These are phyloP conservation scores for Cynaeus angustus DNA, from an alignment of 2,888 invertebrate genomes.

Conservation along the genomic window DNA sequence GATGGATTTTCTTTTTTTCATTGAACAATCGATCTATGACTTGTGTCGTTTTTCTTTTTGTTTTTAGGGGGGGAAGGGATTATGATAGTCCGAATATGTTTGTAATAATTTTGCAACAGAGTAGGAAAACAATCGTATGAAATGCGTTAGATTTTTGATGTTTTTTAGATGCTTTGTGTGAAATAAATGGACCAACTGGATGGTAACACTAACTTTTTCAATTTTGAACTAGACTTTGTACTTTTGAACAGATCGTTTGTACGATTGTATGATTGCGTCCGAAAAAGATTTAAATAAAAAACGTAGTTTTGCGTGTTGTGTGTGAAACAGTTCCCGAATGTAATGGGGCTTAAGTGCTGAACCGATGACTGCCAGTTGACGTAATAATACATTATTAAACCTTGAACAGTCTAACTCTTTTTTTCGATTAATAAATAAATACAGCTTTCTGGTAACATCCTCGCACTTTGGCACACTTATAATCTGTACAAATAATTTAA, in stretches of 20 bases:
- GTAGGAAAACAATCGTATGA: constrained; percentile 49
- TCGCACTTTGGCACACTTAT: constrained; percentile 73
- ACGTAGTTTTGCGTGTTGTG: constrained; percentile 20
- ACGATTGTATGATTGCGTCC: constrained; percentile 62
- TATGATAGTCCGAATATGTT: constrained; percentile 41
- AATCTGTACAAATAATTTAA: constrained; percentile 73
- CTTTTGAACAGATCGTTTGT: constrained; percentile 59
- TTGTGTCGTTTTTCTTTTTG: constrained; percentile 48
- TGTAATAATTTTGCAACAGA: constrained; percentile 48
- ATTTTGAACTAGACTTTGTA: constrained; percentile 64
- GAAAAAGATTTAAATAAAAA: constrained; percentile 48
- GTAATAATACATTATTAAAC: constrained; percentile 71
- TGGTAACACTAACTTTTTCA: constrained; percentile 38
- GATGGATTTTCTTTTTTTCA: constrained; percentile 44
- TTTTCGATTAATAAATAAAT: constrained; percentile 66
- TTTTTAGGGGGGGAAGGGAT: constrained; percentile 54
- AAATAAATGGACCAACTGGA: constrained; percentile 69
- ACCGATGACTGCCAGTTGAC: constrained; percentile 60
- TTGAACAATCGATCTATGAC: constrained; percentile 31
- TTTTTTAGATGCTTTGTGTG: constrained; percentile 65
- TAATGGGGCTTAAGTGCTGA: constrained; percentile 65
- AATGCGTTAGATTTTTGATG: constrained; percentile 66
- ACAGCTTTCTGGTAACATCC: constrained; percentile 71
- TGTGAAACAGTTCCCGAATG: constrained; percentile 62
- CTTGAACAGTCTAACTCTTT: constrained; percentile 67